A percentile compares a stretch with the other conserved stretches of the same genome.
Evolutionary conservation across 2,797 vertebrate genomes (phyloP).

Genomic region (Notolabrus celidotus): DNA sequence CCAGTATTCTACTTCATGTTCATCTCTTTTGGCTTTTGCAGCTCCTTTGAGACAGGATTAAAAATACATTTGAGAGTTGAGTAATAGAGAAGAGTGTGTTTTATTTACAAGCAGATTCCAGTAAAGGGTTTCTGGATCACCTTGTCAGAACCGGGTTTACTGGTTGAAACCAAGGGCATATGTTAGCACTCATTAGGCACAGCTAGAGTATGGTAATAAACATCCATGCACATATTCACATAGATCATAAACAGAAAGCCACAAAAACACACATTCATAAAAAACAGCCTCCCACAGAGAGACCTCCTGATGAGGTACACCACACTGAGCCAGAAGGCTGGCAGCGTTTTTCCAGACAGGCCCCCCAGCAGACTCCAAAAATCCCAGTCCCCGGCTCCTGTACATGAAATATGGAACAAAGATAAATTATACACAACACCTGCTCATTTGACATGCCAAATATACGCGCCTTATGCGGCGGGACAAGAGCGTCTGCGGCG

Average conservation of each 20-base stretch:
- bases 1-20: constrained; percentile 58
- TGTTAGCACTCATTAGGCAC: not conserved
- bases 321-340: constrained; percentile 49
- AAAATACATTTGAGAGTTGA: constrained; percentile 48
- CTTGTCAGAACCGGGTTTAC: not conserved
- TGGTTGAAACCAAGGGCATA: not conserved
- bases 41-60: constrained; percentile 46
- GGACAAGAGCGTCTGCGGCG: constrained; percentile 59
- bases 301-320: constrained; percentile 43
- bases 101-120: constrained; percentile 41
- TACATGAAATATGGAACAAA: constrained; percentile 84
- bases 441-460: constrained; percentile 84
- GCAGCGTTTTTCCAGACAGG: constrained; percentile 29
- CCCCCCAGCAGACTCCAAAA: constrained; percentile 47
- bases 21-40: constrained; percentile 31
- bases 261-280: constrained; percentile 18
- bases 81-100: constrained; percentile 34
- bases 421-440: constrained; percentile 87
- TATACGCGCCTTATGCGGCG: constrained; percentile 63
- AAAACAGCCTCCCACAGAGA: constrained; percentile 19
- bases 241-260: constrained; percentile 5
- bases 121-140: constrained; percentile 11
- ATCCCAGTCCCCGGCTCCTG: constrained; percentile 58
- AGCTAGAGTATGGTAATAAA: not conserved
- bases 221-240: not conserved